Percentiles rank a stretch among this genome's conserved stretches.
Evolutionary conservation across 2,888 invertebrate species (phyloP).

Genomic region (Habroteleia sp.): DNA sequence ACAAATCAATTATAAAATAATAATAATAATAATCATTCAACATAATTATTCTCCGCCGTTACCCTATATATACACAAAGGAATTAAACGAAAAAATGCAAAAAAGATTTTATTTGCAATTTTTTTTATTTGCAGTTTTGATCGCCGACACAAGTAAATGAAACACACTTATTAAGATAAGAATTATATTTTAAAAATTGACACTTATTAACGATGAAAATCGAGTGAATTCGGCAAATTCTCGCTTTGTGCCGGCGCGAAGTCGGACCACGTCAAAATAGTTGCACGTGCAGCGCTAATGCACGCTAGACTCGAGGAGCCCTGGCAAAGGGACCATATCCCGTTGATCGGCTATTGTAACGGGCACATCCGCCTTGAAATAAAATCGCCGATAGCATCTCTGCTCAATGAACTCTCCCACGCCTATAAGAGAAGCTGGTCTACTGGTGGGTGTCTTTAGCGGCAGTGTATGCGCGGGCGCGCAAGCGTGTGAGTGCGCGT

Average conservation of each 20-base stretch:
- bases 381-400: constrained; percentile 81
- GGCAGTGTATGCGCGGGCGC: constrained; percentile 46
- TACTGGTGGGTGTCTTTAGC: constrained; percentile 67
- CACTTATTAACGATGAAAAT: too few species aligned
- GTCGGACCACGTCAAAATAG: constrained; percentile 52
- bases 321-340: constrained; percentile 68
- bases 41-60: too few species aligned
- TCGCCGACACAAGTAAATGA: too few species aligned
- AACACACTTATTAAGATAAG: too few species aligned
- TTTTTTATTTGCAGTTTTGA: too few species aligned
- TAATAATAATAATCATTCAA: too few species aligned
- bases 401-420: constrained; percentile 81
- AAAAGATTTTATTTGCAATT: too few species aligned
- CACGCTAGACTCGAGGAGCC: constrained; percentile 52
- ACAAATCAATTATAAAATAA: too few species aligned
- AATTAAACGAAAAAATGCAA: too few species aligned
- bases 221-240: too few species aligned
- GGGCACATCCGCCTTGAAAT: constrained; percentile 80
- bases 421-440: constrained; percentile 79
- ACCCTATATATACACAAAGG: too few species aligned
- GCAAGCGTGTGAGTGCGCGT: constrained; percentile 43
- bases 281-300: constrained; percentile 55
- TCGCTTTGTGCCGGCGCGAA: constrained; percentile 31
- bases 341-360: constrained; percentile 74
- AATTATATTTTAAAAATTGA: too few species aligned